Percentiles rank a stretch among this genome's conserved stretches.
Conservation (phyloP, 2,888 invertebrate genomes). For the Criorhina ranunculi region DNA sequence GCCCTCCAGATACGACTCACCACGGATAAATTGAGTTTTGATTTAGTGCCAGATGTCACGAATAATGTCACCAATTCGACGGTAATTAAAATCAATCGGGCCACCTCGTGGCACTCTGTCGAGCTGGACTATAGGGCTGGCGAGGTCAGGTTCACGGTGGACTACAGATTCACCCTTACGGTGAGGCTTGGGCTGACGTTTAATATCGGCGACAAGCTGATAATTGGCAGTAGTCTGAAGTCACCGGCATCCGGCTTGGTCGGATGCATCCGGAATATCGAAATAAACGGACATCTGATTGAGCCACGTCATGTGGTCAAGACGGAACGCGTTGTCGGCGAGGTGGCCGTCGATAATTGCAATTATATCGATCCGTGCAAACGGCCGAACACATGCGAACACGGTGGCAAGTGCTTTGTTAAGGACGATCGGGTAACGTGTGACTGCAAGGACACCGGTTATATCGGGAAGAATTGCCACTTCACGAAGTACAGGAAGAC, state of each 20-base stretch:
- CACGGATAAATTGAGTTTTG: conserved; percentile 94
- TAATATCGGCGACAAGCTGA: conserved; percentile 89
- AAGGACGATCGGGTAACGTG: conserved; percentile 94
- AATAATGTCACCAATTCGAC: conserved; percentile 92
- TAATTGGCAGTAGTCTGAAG: conserved; percentile 92
- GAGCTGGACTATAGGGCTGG: conserved; percentile 91
- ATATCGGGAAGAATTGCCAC: conserved; percentile 97
- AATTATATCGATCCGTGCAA: conserved; percentile 95
- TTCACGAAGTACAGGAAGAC: conserved; percentile 96
- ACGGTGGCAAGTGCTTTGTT: conserved; percentile 95
- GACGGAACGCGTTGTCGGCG: conserved; percentile 93
- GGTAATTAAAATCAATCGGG: conserved; percentile 92
- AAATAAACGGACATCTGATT: conserved; percentile 91
- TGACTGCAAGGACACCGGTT: conserved; percentile 95
- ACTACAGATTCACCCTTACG: conserved; percentile 90
- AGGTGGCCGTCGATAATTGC: conserved; percentile 95
- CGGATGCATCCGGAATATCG: conserved; percentile 95
- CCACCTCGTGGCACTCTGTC: conserved; percentile 93
- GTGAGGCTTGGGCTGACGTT: conserved; percentile 88
- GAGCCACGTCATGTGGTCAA: conserved; percentile 93
- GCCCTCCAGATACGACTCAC: conserved; percentile 89
- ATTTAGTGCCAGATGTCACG: conserved; percentile 89
- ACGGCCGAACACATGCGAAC: conserved; percentile 95
- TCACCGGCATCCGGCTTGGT: conserved; percentile 91
- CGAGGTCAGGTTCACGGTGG: conserved; percentile 90